These are phyloP conservation scores for Dioctria linearis DNA, from an alignment of 2,888 invertebrate species.

Conservation along the genomic window DNA sequence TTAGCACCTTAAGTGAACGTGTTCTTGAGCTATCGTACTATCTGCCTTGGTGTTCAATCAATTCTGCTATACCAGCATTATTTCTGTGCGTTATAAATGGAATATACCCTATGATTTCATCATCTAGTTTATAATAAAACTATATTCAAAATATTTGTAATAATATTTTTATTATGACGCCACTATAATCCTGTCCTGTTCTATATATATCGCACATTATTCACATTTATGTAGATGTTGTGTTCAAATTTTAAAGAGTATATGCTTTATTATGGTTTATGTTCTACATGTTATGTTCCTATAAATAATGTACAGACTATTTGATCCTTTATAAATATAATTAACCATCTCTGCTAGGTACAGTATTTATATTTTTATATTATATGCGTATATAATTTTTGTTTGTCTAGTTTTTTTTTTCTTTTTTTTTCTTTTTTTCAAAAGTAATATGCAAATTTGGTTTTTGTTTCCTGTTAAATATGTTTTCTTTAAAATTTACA, in stretches of 20 bases:
- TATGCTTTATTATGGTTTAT: neutral
- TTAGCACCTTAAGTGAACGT: too few relatives aligned
- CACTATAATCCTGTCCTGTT: constrained; percentile 34
- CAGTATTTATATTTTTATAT: too few relatives aligned
- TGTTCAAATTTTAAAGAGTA: constrained; percentile 17
- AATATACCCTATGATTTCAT: too few relatives aligned
- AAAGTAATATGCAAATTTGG: constrained; percentile 22
- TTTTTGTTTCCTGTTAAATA: constrained; percentile 21
- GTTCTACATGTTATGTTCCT: constrained; percentile 2
- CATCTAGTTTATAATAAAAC: too few relatives aligned
- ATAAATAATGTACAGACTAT: constrained; percentile 41
- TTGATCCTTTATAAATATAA: constrained; percentile 43
- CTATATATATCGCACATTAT: constrained; percentile 16
- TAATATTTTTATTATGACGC: constrained; percentile 40
- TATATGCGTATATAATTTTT: neutral
- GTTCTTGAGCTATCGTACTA: too few relatives aligned
- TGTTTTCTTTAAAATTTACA: constrained; percentile 33
- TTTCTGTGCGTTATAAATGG: too few relatives aligned
- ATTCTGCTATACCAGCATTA: too few relatives aligned
- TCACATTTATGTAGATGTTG: constrained; percentile 29
- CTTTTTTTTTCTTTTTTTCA: neutral
- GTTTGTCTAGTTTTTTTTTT: neutral
- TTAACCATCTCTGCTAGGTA: neutral
- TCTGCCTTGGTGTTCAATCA: too few relatives aligned
- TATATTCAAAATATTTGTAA: constrained; percentile 6